Evolutionary conservation across 2,888 invertebrate genomes (phyloP), one percentile per base, ranked within the genome.

Genomic region (Apamea sordens): DNA sequence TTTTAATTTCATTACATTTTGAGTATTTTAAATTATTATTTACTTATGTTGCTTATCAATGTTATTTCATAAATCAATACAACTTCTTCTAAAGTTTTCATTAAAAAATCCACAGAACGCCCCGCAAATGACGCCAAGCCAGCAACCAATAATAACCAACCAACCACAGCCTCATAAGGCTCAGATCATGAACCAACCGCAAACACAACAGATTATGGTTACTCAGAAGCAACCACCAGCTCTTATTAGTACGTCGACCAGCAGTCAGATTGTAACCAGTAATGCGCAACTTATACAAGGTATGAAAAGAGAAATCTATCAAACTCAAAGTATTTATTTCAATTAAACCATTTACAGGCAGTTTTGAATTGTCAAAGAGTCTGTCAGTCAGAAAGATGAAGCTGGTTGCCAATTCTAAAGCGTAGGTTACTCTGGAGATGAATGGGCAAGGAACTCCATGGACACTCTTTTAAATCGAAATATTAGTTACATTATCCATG

Each of bases 91-190:
- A 65, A 7, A 65, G n/a, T 44, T n/a, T 15, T 18, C 7, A 18
- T 18, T 7, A 7, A 36, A 47, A 64, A 47, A 80, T 88, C 75
- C 67, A 56, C 95, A 97, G 97, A 96, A 94, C 71, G 83, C 96
- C 0, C 95, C 97, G 0, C 97, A 96, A 92, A 92, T 97, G 77
- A 96, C 97, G 0, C 93, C 93, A 76, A 96, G 96, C 76, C 97
- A 97, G 86, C 97, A 97, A 89, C 96, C 97, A 1, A 94, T 97
- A 80, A 96, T 97, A 91, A 96, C 96, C 0, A 92, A 95, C 0
- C 97, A 96, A 81, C 97, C 97, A 8, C 97, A 96, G 88, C 96
- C 97, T 0, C 97, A 97, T 61, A 97, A 97, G 18, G 97, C 96
- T 0, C 96, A 96, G 86, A 93, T 97, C 10, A 92, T 95, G 87